phyloP scores from a whole-genome alignment of 2,888 invertebrate genomes.

The Melieria omissa region DNA sequence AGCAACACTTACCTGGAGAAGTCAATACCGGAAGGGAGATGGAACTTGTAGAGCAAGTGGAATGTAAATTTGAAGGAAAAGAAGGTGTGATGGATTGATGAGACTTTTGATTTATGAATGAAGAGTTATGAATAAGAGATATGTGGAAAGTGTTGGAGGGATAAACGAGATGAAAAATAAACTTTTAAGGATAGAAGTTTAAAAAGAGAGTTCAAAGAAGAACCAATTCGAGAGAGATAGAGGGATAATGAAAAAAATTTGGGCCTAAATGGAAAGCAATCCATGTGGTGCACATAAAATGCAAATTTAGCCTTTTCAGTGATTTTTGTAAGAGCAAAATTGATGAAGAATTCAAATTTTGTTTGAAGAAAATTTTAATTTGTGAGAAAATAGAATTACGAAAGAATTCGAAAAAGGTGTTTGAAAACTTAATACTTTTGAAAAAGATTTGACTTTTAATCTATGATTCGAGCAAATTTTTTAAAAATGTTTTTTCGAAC shows the following conservation, averaged over 20 bases:
- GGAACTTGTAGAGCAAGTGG: neutral
- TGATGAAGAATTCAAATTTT: neutral
- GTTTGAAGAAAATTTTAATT: no score
- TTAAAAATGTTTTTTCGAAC: no score
- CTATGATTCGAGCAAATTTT: no score
- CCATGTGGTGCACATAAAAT: neutral
- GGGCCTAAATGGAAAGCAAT: neutral
- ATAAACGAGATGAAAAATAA: neutral
- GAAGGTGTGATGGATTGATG: neutral
- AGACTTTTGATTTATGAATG: no score
- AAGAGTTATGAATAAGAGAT: neutral
- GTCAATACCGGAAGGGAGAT: neutral
- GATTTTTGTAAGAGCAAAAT: neutral
- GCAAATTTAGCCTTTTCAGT: neutral
- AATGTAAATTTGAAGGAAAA: neutral
- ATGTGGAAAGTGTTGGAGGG: neutral
- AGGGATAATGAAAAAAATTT: neutral
- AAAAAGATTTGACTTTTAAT: no score
- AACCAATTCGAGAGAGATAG: neutral
- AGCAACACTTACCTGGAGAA: slow-evolving; percentile 12
- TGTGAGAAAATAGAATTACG: neutral
- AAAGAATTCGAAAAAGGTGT: neutral
- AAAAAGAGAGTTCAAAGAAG: neutral
- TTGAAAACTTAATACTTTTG: no score
- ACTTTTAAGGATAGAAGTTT: neutral